Evolutionary conservation across 2,888 invertebrate genomes (phyloP).

Genomic region (Perithous albicinctus): DNA sequence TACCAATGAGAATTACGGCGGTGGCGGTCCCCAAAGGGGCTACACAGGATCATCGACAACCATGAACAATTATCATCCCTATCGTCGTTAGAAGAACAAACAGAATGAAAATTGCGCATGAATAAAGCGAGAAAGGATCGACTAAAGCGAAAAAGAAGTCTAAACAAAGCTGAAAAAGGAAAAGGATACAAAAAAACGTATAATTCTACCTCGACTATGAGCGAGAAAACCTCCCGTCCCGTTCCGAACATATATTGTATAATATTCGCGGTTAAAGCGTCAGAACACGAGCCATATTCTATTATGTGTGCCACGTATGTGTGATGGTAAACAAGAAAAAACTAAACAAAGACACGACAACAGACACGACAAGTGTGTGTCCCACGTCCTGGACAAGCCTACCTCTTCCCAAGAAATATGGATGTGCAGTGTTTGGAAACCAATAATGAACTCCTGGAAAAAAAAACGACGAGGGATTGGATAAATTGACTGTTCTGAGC

Average conservation of each 20-base stretch:
- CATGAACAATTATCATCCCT: conserved; percentile 82
- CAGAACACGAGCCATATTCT: conserved; percentile 4
- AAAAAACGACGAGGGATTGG: conserved; percentile 9
- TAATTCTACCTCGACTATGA: conserved; percentile 59
- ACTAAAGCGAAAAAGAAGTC: conserved; percentile 19
- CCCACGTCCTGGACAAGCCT: conserved; percentile 5
- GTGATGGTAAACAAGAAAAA: conserved; percentile 9
- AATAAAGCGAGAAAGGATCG: conserved; percentile 10
- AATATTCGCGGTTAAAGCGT: conserved; percentile 37
- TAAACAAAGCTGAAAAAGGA: conserved; percentile 7
- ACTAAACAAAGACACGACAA: conserved; percentile 1
- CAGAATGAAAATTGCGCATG: conserved; percentile 20
- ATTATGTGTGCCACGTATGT: conserved; percentile 2
- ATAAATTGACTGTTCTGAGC: conserved; percentile 11
- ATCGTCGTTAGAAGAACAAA: conserved; percentile 77
- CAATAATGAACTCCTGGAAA: neutral
- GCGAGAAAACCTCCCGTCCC: conserved; percentile 60
- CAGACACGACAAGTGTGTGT: neutral
- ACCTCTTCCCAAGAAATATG: conserved; percentile 12
- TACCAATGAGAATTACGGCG: conserved; percentile 76
- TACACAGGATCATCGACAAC: conserved; percentile 76
- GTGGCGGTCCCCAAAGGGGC: conserved; percentile 80
- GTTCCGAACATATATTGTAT: conserved; percentile 58
- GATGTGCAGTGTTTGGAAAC: neutral
- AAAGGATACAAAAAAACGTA: conserved; percentile 39